phyloP scores from a whole-genome alignment of 1,140 invertebrate species.

The Camponotus floridanus region DNA sequence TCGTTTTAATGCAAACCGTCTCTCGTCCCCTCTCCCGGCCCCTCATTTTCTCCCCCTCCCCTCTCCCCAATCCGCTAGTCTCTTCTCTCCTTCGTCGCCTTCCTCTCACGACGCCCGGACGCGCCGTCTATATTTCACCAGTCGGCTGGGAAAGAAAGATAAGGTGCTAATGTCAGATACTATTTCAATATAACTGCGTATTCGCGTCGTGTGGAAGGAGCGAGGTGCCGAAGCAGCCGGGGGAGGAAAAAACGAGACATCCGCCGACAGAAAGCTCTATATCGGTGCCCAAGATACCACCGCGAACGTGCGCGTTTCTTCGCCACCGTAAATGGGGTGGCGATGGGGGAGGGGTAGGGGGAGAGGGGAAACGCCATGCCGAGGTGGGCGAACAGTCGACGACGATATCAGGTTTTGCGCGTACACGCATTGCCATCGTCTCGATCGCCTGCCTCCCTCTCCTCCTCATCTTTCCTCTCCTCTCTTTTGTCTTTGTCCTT shows the following conservation, averaged over 20 bases:
- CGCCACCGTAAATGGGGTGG: slow-evolving; percentile 62
- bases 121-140: slow-evolving; percentile 72
- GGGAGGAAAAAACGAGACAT: slow-evolving; percentile 27
- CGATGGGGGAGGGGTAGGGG: too few species aligned
- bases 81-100: slow-evolving; percentile 29
- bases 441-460: background rate
- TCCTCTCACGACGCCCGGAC: slow-evolving; percentile 40
- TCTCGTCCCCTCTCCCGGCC: slow-evolving; percentile 36
- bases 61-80: background rate
- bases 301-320: slow-evolving; percentile 61
- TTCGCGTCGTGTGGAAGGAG: slow-evolving; percentile 36
- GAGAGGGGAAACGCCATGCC: slow-evolving; percentile 6
- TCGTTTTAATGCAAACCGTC: slow-evolving; percentile 70
- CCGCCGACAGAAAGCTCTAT: slow-evolving; percentile 64
- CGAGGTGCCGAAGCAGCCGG: background rate
- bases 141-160: slow-evolving; percentile 76
- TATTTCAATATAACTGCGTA: slow-evolving; percentile 77
- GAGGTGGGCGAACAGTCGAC: slow-evolving; percentile 52
- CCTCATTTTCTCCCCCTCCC: slow-evolving; percentile 10
- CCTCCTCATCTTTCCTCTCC: background rate
- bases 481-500: background rate
- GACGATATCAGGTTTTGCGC: slow-evolving; percentile 70
- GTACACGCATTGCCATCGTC: slow-evolving; percentile 43
- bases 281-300: slow-evolving; percentile 64
- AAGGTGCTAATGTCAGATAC: slow-evolving; percentile 80